phyloP scores from a whole-genome alignment of 1,140 invertebrate genomes.

The Cydia strobilella region DNA sequence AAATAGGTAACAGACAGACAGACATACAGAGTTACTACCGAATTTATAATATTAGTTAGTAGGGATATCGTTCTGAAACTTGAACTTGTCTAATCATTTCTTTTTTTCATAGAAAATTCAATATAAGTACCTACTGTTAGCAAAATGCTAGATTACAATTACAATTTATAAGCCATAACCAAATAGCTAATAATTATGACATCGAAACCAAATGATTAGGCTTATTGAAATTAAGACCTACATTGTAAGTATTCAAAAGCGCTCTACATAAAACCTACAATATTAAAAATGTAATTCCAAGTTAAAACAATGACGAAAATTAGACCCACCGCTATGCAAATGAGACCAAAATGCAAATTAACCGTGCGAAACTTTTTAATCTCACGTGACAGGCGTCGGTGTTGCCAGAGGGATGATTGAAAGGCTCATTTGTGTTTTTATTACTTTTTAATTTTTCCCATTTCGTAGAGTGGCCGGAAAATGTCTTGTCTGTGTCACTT shows the following conservation, averaged over 20 bases:
- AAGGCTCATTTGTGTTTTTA: conserved; percentile 79
- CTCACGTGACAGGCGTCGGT: conserved; percentile 69
- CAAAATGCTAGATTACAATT: too few relatives aligned
- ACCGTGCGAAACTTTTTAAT: conserved; percentile 79
- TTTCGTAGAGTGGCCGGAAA: conserved; percentile 49
- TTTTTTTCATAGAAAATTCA: too few relatives aligned
- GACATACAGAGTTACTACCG: too few relatives aligned
- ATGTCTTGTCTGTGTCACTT: conserved; percentile 29
- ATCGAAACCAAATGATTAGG: too few relatives aligned
- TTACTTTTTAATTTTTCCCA: conserved; percentile 78
- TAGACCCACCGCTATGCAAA: conserved; percentile 63
- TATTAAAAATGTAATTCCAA: background rate
- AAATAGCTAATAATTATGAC: too few relatives aligned
- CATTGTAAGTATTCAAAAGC: background rate
- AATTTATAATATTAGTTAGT: too few relatives aligned
- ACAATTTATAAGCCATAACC: too few relatives aligned
- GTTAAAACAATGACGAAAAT: conserved; percentile 54
- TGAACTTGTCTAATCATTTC: too few relatives aligned
- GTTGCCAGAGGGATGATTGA: conserved; percentile 75
- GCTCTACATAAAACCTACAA: conserved; percentile 8
- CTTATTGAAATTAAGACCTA: background rate
- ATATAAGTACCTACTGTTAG: too few relatives aligned
- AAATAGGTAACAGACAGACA: too few relatives aligned
- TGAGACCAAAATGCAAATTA: conserved; percentile 75
- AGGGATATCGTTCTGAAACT: too few relatives aligned